phyloP scores from a whole-genome alignment of 2,113 vertebrate species.

The Onychostruthus taczanowskii region DNA sequence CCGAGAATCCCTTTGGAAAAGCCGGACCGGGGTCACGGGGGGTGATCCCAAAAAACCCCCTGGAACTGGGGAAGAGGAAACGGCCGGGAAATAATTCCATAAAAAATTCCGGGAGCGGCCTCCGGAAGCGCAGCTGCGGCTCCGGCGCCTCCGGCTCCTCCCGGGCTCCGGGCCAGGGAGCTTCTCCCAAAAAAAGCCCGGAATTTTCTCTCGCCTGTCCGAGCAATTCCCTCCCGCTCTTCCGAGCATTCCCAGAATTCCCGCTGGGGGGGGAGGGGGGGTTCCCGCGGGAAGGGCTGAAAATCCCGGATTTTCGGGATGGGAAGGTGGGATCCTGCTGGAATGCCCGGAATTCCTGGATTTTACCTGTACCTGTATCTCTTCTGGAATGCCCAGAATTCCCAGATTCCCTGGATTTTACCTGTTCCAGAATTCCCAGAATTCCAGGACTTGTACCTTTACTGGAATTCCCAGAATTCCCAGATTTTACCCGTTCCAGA shows the following conservation, averaged over 20 bases:
- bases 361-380: too few species aligned
- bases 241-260: background rate
- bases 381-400: too few species aligned
- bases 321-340: too few species aligned
- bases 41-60: background rate
- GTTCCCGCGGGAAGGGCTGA: background rate
- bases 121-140: slow-evolving; percentile 35
- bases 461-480: background rate
- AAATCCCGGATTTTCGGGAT: background rate
- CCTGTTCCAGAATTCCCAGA: background rate
- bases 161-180: background rate
- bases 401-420: background rate
- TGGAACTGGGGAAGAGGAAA: background rate
- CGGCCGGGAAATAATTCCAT: background rate
- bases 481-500: background rate
- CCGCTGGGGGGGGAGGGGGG: background rate
- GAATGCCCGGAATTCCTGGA: background rate
- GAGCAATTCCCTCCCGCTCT: background rate
- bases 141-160: background rate
- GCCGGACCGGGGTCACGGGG: background rate
- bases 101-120: background rate
- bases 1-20: background rate
- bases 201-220: slow-evolving; percentile 45
- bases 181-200: background rate
- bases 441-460: too few species aligned